Evolutionary conservation across 92 coral and sea anemone genomes (phyloP), one percentile per base, ranked within the genome.

Genomic region (Ricordea florida): DNA sequence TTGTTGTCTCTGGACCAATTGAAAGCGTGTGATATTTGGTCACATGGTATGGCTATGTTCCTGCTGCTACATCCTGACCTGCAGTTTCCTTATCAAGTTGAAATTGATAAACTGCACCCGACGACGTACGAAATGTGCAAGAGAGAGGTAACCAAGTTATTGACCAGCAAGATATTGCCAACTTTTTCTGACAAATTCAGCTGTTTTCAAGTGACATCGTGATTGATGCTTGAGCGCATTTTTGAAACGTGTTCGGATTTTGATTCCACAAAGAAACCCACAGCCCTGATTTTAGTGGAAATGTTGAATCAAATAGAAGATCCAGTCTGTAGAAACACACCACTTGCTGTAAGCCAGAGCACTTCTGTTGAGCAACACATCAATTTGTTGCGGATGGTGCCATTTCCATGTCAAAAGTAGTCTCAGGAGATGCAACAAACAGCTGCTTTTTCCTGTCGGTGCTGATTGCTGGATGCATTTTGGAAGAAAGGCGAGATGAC

Each of bases 261-360:
- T 62, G 62, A 45, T 10, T 46, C 84, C 22, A 10, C 78, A 10
- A 49, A 36, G 23, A 69, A 84, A 33, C 24, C 60, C 10, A 62
- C 17, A 28, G 51, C 55, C 23, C 2, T 60, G 33, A 16, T 41
- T 11, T 5, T 78, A 32, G 69, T 69, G 6, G 7, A 51, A 13
- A 2, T 61, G 71, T 62, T 77, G 1, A 13, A 51, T 2, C 57
- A 48, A 10, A 58, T 22, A 4, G 57, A 74, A 35, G 43, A 45
- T 2, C 49, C 35, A 41, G 42, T 31, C 36, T 59, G 79, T 53
- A 56, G 57, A 50, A 59, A 74, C 53, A 70, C 73, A 15, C 77
- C 78, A 4, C 82, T 89, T 44, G 20, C 61, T 41, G 86, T 75
- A 11, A 84, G 90, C 53, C 93, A 84, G 67, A 74, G 86, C 24